These are phyloP conservation scores for Actinia tenebrosa DNA, from an alignment of 64 coral and sea anemone genomes.

Conservation along the genomic window DNA sequence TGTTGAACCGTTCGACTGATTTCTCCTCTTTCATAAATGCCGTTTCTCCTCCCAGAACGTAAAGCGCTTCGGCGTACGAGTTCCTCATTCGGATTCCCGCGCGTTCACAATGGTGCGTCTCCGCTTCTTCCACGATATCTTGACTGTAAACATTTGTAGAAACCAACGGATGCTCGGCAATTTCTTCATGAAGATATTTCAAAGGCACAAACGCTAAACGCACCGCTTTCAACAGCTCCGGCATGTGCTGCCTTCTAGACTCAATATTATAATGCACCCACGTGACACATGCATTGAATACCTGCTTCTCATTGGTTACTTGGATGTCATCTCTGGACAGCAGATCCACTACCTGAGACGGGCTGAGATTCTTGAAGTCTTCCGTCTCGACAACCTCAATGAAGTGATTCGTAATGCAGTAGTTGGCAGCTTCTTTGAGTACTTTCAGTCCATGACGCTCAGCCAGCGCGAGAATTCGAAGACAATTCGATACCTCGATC, in stretches of 20 bases:
- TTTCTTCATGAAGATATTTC: constrained; percentile 68
- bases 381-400: constrained; percentile 61
- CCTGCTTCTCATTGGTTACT: constrained; percentile 59
- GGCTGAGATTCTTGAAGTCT: constrained; percentile 73
- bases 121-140: constrained; percentile 84
- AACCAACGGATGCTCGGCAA: constrained; percentile 51
- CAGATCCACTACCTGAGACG: constrained; percentile 62
- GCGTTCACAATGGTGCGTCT: constrained; percentile 77
- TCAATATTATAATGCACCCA: constrained; percentile 69
- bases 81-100: constrained; percentile 78
- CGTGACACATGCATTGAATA: constrained; percentile 66
- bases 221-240: constrained; percentile 70
- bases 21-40: constrained; percentile 98
- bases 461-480: constrained; percentile 70
- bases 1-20: constrained; percentile 79
- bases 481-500: constrained; percentile 79
- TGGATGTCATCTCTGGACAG: constrained; percentile 68
- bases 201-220: constrained; percentile 80
- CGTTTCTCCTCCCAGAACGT: constrained; percentile 86
- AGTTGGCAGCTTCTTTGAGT: constrained; percentile 58
- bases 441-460: constrained; percentile 68
- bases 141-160: constrained; percentile 65
- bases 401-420: constrained; percentile 67
- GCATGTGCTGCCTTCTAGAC: constrained; percentile 46
- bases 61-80: constrained; percentile 72